These are phyloP conservation scores for Neopelma chrysocephalum DNA, from an alignment of 2,797 vertebrate species.

Conservation along the genomic window DNA sequence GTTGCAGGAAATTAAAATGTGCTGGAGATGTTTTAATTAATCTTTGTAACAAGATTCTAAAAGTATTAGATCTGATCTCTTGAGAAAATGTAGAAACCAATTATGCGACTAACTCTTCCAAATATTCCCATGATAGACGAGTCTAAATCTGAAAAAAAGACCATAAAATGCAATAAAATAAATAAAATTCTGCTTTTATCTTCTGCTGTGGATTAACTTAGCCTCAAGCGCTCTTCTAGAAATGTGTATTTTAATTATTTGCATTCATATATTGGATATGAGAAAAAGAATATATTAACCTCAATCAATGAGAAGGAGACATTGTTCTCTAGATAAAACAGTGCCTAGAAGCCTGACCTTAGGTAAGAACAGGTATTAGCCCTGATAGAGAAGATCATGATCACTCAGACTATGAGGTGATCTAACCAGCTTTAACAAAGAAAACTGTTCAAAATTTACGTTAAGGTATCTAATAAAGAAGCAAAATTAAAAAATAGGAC, in stretches of 20 bases:
- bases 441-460: not conserved
- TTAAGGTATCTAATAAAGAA: not conserved
- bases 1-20: slow-evolving; percentile 26
- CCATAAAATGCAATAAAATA: not conserved
- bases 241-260: not conserved
- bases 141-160: not conserved
- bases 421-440: not conserved
- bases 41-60: slow-evolving; percentile 46
- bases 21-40: slow-evolving; percentile 60
- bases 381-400: not conserved
- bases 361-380: not conserved
- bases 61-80: slow-evolving; percentile 36
- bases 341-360: not conserved
- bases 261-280: not conserved
- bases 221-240: not conserved
- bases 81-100: slow-evolving; percentile 41
- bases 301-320: not conserved
- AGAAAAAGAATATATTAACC: not conserved
- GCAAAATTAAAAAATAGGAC: not conserved
- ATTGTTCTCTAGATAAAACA: not conserved
- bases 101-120: slow-evolving; percentile 58
- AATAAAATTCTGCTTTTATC: not conserved
- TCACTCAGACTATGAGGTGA: not conserved
- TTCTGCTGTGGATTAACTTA: not conserved
- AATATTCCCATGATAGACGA: slow-evolving; percentile 37